Percentiles rank a stretch among this genome's conserved stretches.
phyloP scores from a whole-genome alignment of 2,113 vertebrate genomes.

The Ameiurus melas region DNA sequence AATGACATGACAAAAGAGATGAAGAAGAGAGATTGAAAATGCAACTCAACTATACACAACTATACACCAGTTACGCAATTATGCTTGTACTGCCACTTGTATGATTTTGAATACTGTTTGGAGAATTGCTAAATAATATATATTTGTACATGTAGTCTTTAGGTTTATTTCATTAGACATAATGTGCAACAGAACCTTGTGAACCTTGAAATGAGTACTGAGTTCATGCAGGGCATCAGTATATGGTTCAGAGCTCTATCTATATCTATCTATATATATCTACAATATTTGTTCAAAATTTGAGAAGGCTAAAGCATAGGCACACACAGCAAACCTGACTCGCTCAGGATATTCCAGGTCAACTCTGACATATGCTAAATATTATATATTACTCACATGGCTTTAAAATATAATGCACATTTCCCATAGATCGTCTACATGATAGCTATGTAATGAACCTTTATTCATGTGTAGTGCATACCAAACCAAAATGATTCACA shows the following conservation, averaged over 20 bases:
- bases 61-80: neutral
- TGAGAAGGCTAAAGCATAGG: neutral
- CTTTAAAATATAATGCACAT: neutral
- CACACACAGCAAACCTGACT: neutral
- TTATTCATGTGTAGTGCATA: neutral
- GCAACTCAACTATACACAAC: neutral
- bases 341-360: neutral
- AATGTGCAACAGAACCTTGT: neutral
- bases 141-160: neutral
- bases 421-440: neutral
- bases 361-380: neutral
- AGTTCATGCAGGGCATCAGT: neutral
- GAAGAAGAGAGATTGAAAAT: neutral
- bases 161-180: neutral
- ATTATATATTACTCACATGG: constrained; percentile 12
- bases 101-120: neutral
- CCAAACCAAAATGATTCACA: neutral
- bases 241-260: neutral
- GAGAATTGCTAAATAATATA: neutral
- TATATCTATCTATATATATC: neutral
- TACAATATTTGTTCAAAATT: neutral
- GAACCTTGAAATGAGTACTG: neutral
- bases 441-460: neutral
- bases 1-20: neutral
- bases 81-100: neutral